Evolutionary conservation across 1,140 invertebrate species (phyloP).

Genomic region (Aphelenchoides fujianensis): DNA sequence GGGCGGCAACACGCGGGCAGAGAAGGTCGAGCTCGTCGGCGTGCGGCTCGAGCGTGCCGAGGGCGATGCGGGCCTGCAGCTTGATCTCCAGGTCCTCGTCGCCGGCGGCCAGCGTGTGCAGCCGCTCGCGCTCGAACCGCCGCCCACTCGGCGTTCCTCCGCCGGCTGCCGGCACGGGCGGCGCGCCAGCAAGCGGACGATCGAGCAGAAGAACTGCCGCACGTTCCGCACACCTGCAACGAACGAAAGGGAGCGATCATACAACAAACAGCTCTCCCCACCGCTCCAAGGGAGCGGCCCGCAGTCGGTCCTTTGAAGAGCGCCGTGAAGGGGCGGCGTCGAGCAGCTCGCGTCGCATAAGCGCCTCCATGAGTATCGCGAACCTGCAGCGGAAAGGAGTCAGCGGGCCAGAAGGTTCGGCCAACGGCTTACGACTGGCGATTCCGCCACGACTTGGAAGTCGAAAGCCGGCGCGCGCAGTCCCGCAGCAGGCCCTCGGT

Average conservation of each 20-base stretch:
- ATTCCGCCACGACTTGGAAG: conserved; percentile 6
- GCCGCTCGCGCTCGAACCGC: neutral
- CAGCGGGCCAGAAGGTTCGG: neutral
- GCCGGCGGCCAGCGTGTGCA: neutral
- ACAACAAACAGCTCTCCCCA: neutral
- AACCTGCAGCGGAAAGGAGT: neutral
- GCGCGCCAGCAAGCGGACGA: neutral
- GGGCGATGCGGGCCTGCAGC: neutral
- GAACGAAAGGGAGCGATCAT: neutral
- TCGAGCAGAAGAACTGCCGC: conserved; percentile 9
- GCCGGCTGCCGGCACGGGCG: neutral
- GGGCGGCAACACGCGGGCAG: neutral
- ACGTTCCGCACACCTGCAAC: conserved; percentile 9
- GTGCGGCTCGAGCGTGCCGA: conserved; percentile 4
- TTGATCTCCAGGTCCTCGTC: conserved; percentile 9
- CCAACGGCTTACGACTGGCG: conserved; percentile 11
- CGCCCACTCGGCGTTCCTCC: neutral
- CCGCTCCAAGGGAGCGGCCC: conserved; percentile 8
- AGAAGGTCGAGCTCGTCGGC: conserved; percentile 4
- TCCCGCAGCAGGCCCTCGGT: neutral
- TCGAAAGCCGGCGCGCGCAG: neutral
- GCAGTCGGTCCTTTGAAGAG: conserved; percentile 3
- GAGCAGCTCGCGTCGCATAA: neutral
- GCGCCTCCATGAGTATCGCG: neutral
- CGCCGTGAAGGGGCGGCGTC: neutral